These are phyloP conservation scores for Nephila pilipes DNA, from an alignment of 1,140 invertebrate genomes.

Conservation along the genomic window DNA sequence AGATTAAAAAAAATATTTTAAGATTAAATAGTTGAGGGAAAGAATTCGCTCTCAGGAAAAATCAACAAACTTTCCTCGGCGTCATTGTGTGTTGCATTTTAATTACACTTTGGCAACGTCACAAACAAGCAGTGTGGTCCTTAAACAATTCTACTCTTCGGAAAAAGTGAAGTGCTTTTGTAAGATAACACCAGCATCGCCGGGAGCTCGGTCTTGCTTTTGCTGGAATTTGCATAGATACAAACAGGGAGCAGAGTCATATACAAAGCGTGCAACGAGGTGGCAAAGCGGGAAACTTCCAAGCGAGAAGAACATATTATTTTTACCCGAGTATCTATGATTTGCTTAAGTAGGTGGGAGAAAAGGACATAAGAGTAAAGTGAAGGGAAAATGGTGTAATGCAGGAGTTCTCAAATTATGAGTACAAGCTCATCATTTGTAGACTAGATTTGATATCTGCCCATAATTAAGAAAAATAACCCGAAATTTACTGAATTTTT, in stretches of 20 bases:
- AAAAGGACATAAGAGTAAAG: neutral
- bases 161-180: neutral
- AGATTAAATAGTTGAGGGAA: neutral
- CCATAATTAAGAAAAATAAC: too few species aligned
- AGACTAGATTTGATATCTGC: too few species aligned
- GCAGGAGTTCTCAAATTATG: neutral
- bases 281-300: slow-evolving; percentile 10
- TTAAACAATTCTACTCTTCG: slow-evolving; percentile 19
- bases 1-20: neutral
- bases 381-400: neutral
- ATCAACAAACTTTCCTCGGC: neutral
- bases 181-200: neutral
- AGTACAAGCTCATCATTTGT: too few species aligned
- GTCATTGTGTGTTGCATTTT: neutral
- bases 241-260: neutral
- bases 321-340: slow-evolving; percentile 13
- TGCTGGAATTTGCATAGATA: slow-evolving; percentile 52
- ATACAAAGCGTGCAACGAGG: slow-evolving; percentile 6
- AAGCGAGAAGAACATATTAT: slow-evolving; percentile 12
- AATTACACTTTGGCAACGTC: slow-evolving; percentile 16
- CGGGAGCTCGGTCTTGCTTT: neutral
- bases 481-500: too few species aligned
- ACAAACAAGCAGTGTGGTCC: neutral
- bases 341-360: neutral
- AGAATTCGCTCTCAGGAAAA: neutral